Conservation (phyloP, 2,888 invertebrate species). For the Resseliella maxima region DNA sequence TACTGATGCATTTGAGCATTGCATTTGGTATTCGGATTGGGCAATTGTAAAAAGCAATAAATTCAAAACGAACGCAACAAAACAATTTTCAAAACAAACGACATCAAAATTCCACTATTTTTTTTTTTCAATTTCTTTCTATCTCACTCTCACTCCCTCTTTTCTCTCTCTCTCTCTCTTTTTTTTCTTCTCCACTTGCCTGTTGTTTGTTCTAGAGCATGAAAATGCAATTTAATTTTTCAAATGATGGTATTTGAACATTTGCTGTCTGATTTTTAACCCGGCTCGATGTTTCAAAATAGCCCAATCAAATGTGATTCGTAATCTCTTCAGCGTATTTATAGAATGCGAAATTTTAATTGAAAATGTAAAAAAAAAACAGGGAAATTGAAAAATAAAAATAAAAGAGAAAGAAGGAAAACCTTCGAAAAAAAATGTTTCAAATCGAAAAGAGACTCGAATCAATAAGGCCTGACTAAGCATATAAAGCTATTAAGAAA, state of each 20-base stretch:
- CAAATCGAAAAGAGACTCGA: no score
- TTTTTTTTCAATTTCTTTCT: background rate
- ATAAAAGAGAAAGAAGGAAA: no score
- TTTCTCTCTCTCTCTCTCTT: no score
- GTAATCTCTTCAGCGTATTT: background rate
- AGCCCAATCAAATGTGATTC: background rate
- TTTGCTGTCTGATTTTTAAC: background rate
- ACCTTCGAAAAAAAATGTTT: no score
- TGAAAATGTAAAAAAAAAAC: no score
- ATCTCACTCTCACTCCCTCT: background rate
- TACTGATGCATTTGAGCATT: constrained; percentile 7
- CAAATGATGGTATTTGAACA: background rate
- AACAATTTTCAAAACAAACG: constrained; percentile 13
- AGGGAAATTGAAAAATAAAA: no score
- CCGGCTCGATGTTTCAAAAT: background rate
- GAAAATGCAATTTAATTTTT: constrained; percentile 38
- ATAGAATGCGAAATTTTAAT: background rate
- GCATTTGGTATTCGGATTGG: constrained; percentile 5
- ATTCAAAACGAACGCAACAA: constrained; percentile 27
- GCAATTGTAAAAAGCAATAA: constrained; percentile 42
- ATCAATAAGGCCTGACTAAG: background rate
- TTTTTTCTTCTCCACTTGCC: no score
- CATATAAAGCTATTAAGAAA: background rate
- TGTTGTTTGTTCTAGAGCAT: background rate
- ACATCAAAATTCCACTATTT: constrained; percentile 20